Conservation (phyloP, 2,888 invertebrate species). For the Plusia festucae region DNA sequence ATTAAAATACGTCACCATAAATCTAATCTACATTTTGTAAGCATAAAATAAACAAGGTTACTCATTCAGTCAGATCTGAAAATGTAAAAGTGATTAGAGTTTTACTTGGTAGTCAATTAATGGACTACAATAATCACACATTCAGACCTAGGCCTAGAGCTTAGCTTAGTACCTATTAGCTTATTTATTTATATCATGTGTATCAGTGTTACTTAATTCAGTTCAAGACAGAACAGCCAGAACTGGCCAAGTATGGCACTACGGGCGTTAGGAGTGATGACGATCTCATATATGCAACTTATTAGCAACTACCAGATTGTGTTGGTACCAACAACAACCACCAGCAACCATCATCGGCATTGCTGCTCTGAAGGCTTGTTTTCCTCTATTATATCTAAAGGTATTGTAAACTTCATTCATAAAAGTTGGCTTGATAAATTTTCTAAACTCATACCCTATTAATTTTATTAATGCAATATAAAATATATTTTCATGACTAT, state of each 20-base stretch:
- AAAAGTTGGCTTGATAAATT: neutral
- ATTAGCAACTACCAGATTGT: neutral
- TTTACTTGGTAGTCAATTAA: neutral
- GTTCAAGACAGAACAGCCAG: neutral
- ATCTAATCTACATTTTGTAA: slow-evolving; percentile 4
- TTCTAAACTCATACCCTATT: neutral
- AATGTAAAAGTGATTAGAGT: neutral
- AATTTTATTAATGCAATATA: neutral
- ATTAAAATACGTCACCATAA: neutral
- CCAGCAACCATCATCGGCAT: neutral
- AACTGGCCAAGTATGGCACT: neutral
- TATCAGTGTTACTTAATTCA: neutral
- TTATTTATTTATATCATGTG: neutral
- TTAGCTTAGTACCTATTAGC: too few relatives aligned
- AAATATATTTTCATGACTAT: slow-evolving; percentile 18
- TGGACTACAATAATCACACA: neutral
- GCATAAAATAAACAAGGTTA: neutral
- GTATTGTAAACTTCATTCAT: neutral
- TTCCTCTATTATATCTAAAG: too few relatives aligned
- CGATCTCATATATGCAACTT: too few relatives aligned
- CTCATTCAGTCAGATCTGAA: neutral
- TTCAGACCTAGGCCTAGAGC: neutral
- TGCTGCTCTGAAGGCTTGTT: neutral
- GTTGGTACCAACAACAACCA: too few relatives aligned
- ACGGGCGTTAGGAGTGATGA: too few relatives aligned